Evolutionary conservation across 2,888 invertebrate genomes (phyloP).

Genomic region (Sminthurides aquaticus): DNA sequence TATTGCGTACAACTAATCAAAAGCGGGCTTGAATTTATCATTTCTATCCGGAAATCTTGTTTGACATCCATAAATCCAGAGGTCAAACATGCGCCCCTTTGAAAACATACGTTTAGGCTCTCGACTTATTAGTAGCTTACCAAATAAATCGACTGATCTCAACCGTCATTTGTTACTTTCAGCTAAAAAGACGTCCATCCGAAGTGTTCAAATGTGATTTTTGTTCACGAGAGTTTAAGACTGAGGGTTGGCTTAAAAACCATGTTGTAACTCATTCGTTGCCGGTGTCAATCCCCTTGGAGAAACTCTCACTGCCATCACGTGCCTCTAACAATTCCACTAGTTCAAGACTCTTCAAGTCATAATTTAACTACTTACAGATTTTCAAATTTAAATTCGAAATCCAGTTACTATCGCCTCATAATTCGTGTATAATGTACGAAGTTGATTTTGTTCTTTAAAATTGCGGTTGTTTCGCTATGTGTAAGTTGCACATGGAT

Average conservation of each 20-base stretch:
- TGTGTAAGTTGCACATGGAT: no score
- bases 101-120: no score
- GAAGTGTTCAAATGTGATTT: slow-evolving; percentile 43
- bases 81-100: no score
- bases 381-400: no score
- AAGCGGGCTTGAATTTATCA: background rate
- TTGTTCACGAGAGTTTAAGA: slow-evolving; percentile 42
- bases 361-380: background rate
- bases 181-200: slow-evolving; percentile 24
- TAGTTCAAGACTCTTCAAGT: slow-evolving; percentile 21
- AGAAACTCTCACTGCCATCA: slow-evolving; percentile 38
- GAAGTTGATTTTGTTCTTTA: no score
- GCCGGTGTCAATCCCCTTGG: slow-evolving; percentile 41
- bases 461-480: no score
- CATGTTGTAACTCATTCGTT: slow-evolving; percentile 40
- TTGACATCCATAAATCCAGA: no score
- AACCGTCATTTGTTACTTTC: background rate
- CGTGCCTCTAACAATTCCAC: slow-evolving; percentile 37
- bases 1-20: no score
- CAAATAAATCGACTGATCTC: background rate
- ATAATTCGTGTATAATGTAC: no score
- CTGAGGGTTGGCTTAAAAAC: slow-evolving; percentile 43
- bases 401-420: no score
- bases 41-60: background rate
- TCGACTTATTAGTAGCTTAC: background rate